Evolutionary conservation across 2,797 vertebrate genomes (phyloP).

Genomic region (Martes flavigula): DNA sequence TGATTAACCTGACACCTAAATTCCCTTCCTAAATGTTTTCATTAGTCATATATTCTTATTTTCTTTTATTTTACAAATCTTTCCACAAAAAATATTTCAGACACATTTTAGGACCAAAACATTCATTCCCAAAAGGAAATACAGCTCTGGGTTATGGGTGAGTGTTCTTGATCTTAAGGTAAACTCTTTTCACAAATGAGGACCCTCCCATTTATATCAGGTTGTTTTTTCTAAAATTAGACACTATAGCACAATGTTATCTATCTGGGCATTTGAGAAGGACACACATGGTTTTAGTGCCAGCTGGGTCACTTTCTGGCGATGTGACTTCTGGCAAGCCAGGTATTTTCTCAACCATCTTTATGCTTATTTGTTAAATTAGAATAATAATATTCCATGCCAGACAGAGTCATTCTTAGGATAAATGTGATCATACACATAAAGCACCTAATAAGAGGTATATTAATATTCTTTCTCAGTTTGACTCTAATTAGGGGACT

Average conservation of each 20-base stretch:
- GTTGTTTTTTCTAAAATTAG: not conserved
- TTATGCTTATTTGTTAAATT: not conserved
- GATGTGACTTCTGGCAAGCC: not conserved
- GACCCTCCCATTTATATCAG: not conserved
- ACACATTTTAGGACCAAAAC: not conserved
- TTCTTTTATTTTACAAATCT: constrained; percentile 33
- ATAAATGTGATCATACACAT: not conserved
- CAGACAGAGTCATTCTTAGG: not conserved
- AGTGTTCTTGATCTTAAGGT: not conserved
- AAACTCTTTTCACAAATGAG: not conserved
- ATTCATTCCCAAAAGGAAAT: not conserved
- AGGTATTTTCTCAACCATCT: not conserved
- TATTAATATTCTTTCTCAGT: not conserved
- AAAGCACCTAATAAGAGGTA: not conserved
- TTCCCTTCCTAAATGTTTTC: not conserved
- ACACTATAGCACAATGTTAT: not conserved
- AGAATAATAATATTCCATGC: not conserved
- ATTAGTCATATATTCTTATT: not conserved
- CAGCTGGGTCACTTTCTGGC: not conserved
- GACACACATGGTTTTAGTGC: not conserved
- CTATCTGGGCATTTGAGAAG: not conserved
- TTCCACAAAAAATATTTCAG: not conserved
- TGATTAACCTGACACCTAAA: not conserved
- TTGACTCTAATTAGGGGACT: not conserved
- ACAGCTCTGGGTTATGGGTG: not conserved